Base-by-base conservation (phyloP, 2,888 invertebrate genomes). In the Tenthredo distinguenda region DNA sequence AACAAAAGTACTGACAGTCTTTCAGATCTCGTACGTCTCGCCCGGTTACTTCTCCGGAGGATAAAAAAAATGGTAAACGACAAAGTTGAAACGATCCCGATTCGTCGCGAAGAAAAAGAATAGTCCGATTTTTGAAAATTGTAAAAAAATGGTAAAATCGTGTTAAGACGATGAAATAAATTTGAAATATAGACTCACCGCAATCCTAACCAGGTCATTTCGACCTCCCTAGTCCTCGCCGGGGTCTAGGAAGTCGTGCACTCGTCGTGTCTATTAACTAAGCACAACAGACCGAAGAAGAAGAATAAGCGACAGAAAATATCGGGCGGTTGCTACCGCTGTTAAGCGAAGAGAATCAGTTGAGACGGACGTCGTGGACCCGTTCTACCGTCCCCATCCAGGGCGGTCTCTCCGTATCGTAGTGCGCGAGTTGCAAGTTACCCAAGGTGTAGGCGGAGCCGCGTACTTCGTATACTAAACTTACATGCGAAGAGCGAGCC, bases 181-280 rank as follows among this genome's bases (percentile, higher is more conserved):
- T 68, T 26, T 34, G 12, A 84, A 50, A 77, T 34, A 34, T 65
- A 5, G 6, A 92, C 93, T 93, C 90, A 93, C 93, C 93, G 92
- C 89, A 91, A 90, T 90, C 90, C 90, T 90, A 90, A 90, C 90
- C 92, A 91, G 90, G 91, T 92, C 93, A 93, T 93, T 89, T 91
- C 92, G 92, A 90, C 88, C 90, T 86, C 89, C 89, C 88, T 86
- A 85, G 74, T 85, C 79, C 81, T 83, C 87, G 88, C 65, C 87
- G 87, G 87, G 86, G 87, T 88, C 86, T 85, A 87, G 84, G 84
- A 77, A 85, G 81, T 50, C 82, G 81, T 21, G 18, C 85, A 65
- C 83, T 86, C 86, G 88, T 86, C 84, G 87, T 85, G 86, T 88
- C 90, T 89, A 87, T 43, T 90, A 90, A 90, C 90, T 89, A 90